These are phyloP conservation scores for Melanostoma mellinum DNA, from an alignment of 2,888 invertebrate species.

Conservation along the genomic window DNA sequence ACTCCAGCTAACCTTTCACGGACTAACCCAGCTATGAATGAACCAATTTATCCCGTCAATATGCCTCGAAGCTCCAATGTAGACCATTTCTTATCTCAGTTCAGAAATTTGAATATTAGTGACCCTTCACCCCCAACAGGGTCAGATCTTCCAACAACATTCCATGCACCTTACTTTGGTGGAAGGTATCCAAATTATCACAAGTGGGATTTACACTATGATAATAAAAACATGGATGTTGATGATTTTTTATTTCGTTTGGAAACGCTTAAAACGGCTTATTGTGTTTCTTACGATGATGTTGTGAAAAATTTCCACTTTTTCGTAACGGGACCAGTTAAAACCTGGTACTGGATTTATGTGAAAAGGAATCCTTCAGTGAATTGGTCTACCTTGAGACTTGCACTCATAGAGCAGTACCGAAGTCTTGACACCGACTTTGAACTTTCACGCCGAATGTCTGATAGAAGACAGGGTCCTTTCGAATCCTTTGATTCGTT, in stretches of 20 bases:
- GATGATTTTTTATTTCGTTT: constrained; percentile 13
- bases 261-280: constrained; percentile 3
- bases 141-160: too few species aligned
- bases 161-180: too few species aligned
- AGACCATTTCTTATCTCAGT: background rate
- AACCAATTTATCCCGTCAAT: constrained; percentile 3
- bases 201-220: background rate
- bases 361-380: too few species aligned
- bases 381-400: too few species aligned
- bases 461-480: too few species aligned
- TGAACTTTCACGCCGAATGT: too few species aligned
- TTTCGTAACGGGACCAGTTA: constrained; percentile 3
- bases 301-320: background rate
- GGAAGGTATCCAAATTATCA: too few species aligned
- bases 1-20: background rate
- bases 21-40: background rate
- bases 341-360: background rate
- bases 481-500: too few species aligned
- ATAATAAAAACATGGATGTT: constrained; percentile 15
- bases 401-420: too few species aligned
- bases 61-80: constrained; percentile 3
- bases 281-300: background rate
- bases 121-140: background rate
- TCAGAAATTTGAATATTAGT: background rate
- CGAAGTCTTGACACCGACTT: too few species aligned